A percentile compares a stretch with the other conserved stretches of the same genome.
Conservation (phyloP, 2,888 invertebrate genomes). For the Myathropa florea region DNA sequence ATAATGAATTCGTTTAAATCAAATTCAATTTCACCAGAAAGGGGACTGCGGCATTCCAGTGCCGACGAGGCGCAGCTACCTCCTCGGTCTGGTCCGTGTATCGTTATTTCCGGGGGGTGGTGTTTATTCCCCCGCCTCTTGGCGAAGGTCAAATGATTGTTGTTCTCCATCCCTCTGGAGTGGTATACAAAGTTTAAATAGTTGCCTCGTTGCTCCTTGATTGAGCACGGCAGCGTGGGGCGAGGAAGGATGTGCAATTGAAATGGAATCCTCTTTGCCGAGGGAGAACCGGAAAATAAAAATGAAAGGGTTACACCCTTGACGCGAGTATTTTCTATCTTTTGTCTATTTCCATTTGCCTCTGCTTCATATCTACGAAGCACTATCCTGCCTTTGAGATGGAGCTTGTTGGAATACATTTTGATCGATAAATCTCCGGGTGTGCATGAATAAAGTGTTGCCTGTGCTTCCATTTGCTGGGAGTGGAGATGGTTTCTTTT, state of each 20-base stretch:
- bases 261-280: not conserved
- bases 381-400: not conserved
- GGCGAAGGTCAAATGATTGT: not conserved
- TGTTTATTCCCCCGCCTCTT: not conserved
- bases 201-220: not conserved
- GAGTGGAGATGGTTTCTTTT: not conserved
- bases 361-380: not conserved
- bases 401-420: not conserved
- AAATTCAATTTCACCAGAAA: constrained; percentile 48
- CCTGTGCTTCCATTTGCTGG: not conserved
- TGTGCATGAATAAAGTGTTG: not conserved
- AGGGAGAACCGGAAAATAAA: not conserved
- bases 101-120: not conserved
- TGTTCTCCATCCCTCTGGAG: not conserved
- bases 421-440: not conserved
- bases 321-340: not conserved
- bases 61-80: not conserved
- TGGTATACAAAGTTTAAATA: not conserved
- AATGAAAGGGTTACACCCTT: not conserved
- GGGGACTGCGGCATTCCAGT: not conserved
- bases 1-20: constrained; percentile 47
- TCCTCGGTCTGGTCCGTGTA: not conserved
- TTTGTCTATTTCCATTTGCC: not conserved
- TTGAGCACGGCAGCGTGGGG: not conserved
- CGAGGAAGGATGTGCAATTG: not conserved